Percentiles rank a stretch among this genome's conserved stretches.
phyloP scores from a whole-genome alignment of 2,888 invertebrate species.

The Pseudanteris insignis region DNA sequence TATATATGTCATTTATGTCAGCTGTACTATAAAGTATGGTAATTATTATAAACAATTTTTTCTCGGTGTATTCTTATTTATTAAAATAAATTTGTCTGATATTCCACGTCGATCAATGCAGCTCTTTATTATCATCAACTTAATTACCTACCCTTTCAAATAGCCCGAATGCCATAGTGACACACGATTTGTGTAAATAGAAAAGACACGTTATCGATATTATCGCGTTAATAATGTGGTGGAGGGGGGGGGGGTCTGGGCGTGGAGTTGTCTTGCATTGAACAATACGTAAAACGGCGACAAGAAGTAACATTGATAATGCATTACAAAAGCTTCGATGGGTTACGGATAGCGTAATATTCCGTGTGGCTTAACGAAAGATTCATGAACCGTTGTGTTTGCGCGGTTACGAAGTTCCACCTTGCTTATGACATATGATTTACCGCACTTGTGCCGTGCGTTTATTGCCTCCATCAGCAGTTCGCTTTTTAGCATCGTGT shows the following conservation, averaged over 20 bases:
- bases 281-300: conserved; percentile 4
- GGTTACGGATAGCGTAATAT: conserved; percentile 33
- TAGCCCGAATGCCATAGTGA: no score
- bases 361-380: conserved; percentile 25
- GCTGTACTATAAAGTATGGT: no score
- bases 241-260: no score
- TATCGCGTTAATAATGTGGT: conserved; percentile 36
- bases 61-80: no score
- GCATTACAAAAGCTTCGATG: conserved; percentile 31
- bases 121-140: no score
- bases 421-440: conserved; percentile 34
- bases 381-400: conserved; percentile 25
- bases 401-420: conserved; percentile 18
- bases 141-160: no score
- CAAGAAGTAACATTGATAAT: conserved; percentile 33
- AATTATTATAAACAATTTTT: no score
- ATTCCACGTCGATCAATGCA: no score
- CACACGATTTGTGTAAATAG: conserved; percentile 33
- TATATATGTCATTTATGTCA: no score
- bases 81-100: no score
- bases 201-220: conserved; percentile 39
- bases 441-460: conserved; percentile 16
- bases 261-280: no score
- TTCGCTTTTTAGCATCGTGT: conserved; percentile 22
- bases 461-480: conserved; percentile 29